Percentiles rank a stretch among this genome's conserved stretches.
Evolutionary conservation across 1,140 invertebrate species (phyloP).

Genomic region (Pygmarrhopalites habei): DNA sequence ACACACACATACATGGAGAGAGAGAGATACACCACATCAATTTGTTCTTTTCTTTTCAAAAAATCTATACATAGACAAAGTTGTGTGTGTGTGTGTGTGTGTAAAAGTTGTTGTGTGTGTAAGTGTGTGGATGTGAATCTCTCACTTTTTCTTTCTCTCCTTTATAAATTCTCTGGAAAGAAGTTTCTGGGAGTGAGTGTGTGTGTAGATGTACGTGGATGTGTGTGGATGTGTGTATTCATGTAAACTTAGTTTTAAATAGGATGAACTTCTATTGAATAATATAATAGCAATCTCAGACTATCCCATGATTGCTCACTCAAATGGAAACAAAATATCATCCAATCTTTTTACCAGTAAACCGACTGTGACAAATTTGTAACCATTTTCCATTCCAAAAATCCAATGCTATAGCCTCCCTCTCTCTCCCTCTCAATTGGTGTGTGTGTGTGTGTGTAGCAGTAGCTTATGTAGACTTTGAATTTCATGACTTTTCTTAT

Average conservation of each 20-base stretch:
- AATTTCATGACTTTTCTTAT: background rate
- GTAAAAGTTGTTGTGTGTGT: conserved; percentile 4
- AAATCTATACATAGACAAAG: background rate
- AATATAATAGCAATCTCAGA: conserved; percentile 14
- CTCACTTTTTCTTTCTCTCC: conserved; percentile 2
- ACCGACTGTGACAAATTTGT: conserved; percentile 28
- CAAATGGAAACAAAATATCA: conserved; percentile 22
- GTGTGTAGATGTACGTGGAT: no score
- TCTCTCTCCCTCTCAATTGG: no score
- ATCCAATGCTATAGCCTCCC: no score
- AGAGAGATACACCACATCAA: no score
- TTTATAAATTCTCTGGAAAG: no score
- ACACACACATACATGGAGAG: no score
- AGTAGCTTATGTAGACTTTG: no score
- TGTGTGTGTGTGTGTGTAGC: background rate
- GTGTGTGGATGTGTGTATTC: no score
- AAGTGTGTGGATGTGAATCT: conserved; percentile 9
- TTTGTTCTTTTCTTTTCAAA: no score
- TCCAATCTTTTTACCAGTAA: conserved; percentile 19
- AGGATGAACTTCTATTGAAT: no score
- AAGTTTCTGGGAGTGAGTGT: no score
- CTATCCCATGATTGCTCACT: conserved; percentile 25
- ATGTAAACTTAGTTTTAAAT: no score
- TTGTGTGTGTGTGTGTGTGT: background rate
- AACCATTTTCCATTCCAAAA: conserved; percentile 7